Conservation (phyloP, 2,113 vertebrate genomes). For the Platanista minor region DNA sequence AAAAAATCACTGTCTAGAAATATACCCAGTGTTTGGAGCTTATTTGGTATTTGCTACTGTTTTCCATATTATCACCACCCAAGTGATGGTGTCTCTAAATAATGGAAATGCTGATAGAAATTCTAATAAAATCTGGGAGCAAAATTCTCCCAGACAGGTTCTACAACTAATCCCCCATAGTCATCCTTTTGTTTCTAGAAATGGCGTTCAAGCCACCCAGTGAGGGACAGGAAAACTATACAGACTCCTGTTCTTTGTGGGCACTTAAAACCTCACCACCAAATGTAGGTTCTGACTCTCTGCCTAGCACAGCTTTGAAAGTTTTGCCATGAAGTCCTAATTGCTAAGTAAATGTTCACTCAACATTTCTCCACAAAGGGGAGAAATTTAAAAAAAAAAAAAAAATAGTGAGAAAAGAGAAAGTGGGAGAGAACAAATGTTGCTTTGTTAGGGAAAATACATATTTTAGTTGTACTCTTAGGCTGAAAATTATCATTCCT, state of each 20-base stretch:
- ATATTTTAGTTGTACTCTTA: neutral
- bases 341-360: slow-evolving; percentile 76
- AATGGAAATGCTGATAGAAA: slow-evolving; percentile 27
- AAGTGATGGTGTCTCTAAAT: neutral
- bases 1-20: slow-evolving; percentile 2
- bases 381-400: slow-evolving; percentile 29
- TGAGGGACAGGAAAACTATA: neutral
- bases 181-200: slow-evolving; percentile 47
- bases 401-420: neutral
- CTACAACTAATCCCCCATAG: neutral
- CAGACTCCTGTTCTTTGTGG: slow-evolving; percentile 67
- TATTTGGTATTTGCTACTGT: neutral
- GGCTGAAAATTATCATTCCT: neutral
- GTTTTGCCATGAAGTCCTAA: slow-evolving; percentile 72
- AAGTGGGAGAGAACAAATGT: neutral
- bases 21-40: neutral
- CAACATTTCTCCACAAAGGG: slow-evolving; percentile 59
- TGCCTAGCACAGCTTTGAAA: slow-evolving; percentile 77
- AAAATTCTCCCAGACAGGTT: neutral
- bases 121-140: neutral
- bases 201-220: slow-evolving; percentile 51
- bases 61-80: slow-evolving; percentile 6
- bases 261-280: slow-evolving; percentile 74
- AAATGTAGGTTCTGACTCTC: slow-evolving; percentile 81
- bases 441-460: neutral